These are phyloP conservation scores for Heliconius congener DNA, from an alignment of 1,140 invertebrate species.

Conservation along the genomic window DNA sequence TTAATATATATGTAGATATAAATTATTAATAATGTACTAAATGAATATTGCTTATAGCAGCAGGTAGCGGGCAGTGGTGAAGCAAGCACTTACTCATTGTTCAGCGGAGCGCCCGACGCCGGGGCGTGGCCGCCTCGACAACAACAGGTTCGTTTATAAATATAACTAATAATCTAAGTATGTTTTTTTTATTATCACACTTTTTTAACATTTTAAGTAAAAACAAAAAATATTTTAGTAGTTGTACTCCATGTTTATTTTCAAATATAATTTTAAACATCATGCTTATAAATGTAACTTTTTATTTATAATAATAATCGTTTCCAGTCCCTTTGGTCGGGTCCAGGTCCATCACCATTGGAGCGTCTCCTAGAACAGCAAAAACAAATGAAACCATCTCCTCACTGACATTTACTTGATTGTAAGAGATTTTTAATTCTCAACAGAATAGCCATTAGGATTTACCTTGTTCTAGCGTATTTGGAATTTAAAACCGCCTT, in stretches of 20 bases:
- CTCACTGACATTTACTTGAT: slow-evolving; percentile 48
- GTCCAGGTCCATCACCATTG: slow-evolving; percentile 88
- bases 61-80: slow-evolving; percentile 19
- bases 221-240: no score
- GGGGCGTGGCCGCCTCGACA: slow-evolving; percentile 61
- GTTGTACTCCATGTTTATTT: no score
- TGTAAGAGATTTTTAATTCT: neutral
- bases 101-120: slow-evolving; percentile 81
- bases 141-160: slow-evolving; percentile 47
- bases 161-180: no score
- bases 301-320: neutral
- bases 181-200: no score
- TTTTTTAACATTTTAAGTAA: no score
- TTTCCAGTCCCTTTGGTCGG: slow-evolving; percentile 89
- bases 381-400: slow-evolving; percentile 82
- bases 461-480: neutral
- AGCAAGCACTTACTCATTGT: slow-evolving; percentile 85
- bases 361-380: slow-evolving; percentile 91
- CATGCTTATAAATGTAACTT: neutral
- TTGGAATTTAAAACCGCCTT: neutral
- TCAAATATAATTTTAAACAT: no score
- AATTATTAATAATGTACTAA: neutral
- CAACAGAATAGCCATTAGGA: neutral
- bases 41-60: neutral
- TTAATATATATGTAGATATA: no score